phyloP scores from a whole-genome alignment of 2,888 invertebrate genomes.

The Lasioglossum vierecki region DNA sequence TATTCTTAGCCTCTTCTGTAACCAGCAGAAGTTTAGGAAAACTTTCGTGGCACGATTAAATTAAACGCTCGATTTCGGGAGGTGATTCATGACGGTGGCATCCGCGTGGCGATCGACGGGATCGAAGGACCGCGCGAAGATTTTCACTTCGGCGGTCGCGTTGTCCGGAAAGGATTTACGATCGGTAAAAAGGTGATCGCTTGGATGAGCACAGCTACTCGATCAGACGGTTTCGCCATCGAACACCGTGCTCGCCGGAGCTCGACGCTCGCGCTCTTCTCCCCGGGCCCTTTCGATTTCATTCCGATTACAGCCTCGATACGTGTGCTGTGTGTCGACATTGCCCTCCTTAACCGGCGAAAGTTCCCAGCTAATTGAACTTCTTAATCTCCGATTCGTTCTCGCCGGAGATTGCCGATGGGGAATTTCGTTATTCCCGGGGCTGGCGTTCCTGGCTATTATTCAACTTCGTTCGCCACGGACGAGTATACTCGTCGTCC shows the following conservation, averaged over 20 bases:
- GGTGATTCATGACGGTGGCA: conserved; percentile 55
- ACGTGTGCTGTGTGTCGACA: conserved; percentile 54
- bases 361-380: conserved; percentile 58
- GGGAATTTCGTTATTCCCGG: conserved; percentile 6
- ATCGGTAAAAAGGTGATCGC: conserved; percentile 59
- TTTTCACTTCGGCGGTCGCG: conserved; percentile 55
- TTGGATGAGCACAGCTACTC: background rate
- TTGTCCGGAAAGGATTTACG: conserved; percentile 67
- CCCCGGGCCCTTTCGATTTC: conserved; percentile 68
- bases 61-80: conserved; percentile 10
- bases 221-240: conserved; percentile 64
- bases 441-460: background rate
- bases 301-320: conserved; percentile 59
- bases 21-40: background rate
- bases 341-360: conserved; percentile 64
- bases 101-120: conserved; percentile 9
- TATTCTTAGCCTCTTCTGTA: no score
- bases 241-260: conserved; percentile 46
- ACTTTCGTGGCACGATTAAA: conserved; percentile 13
- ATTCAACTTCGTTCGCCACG: background rate
- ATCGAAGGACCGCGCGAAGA: conserved; percentile 41
- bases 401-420: background rate
- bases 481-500: background rate
- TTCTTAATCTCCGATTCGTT: conserved; percentile 45
- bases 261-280: conserved; percentile 27